phyloP scores from a whole-genome alignment of 2,888 invertebrate species.

The Camptogramma bilineatum region DNA sequence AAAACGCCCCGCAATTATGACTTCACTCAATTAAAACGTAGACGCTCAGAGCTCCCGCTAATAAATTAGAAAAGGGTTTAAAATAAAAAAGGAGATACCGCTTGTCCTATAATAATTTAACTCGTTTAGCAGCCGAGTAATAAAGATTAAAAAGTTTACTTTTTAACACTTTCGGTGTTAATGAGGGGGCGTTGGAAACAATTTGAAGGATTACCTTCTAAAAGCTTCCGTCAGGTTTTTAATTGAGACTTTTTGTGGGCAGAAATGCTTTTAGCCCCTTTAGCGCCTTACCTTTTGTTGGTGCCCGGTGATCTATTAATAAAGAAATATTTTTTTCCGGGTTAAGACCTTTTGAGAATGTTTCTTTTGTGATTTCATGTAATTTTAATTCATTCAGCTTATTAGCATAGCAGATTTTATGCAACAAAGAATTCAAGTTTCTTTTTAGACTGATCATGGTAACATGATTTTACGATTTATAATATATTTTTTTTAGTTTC shows the following conservation, averaged over 20 bases:
- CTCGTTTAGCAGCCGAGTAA: slow-evolving; percentile 84
- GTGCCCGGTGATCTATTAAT: slow-evolving; percentile 81
- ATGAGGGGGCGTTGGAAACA: slow-evolving; percentile 86
- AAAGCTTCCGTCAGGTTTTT: slow-evolving; percentile 86
- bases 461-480: too few species aligned
- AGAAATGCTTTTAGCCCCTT: slow-evolving; percentile 84
- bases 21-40: slow-evolving; percentile 72
- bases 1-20: slow-evolving; percentile 73
- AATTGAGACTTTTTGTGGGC: slow-evolving; percentile 85
- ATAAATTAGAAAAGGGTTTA: slow-evolving; percentile 79
- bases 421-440: slow-evolving; percentile 7
- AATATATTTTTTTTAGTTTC: too few species aligned
- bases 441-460: slow-evolving; percentile 1
- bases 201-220: slow-evolving; percentile 86
- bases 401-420: slow-evolving; percentile 20
- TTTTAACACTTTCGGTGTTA: slow-evolving; percentile 85
- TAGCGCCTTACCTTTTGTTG: slow-evolving; percentile 73
- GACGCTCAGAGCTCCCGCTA: slow-evolving; percentile 67
- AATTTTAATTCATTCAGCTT: slow-evolving; percentile 49
- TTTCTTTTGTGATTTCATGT: slow-evolving; percentile 36
- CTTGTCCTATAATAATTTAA: slow-evolving; percentile 82
- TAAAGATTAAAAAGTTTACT: slow-evolving; percentile 86
- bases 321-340: slow-evolving; percentile 68
- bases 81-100: slow-evolving; percentile 76
- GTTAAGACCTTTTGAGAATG: slow-evolving; percentile 50